phyloP scores from a whole-genome alignment of 2,888 invertebrate species.

The Agriopis leucophaearia region DNA sequence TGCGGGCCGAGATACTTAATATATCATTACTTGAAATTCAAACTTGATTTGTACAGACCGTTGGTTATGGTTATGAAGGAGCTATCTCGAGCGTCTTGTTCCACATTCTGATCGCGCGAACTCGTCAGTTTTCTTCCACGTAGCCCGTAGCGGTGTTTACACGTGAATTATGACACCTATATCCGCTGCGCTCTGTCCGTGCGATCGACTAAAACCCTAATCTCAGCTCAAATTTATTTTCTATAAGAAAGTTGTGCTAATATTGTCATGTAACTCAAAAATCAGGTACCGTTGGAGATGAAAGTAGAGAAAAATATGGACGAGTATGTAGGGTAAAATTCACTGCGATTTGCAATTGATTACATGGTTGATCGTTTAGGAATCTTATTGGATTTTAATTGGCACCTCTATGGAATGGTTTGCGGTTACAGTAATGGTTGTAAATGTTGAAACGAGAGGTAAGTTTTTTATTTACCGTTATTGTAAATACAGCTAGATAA shows the following conservation, averaged over 20 bases:
- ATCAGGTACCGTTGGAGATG: constrained; percentile 72
- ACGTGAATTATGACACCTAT: constrained; percentile 78
- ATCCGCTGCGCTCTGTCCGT: constrained; percentile 55
- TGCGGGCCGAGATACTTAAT: constrained; percentile 47
- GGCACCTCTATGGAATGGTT: constrained; percentile 46
- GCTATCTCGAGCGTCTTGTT: constrained; percentile 60
- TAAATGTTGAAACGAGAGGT: constrained; percentile 27
- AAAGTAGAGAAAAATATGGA: constrained; percentile 69
- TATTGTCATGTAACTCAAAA: constrained; percentile 43
- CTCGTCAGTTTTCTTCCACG: constrained; percentile 69
- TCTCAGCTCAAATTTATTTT: constrained; percentile 53
- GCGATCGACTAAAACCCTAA: constrained; percentile 51
- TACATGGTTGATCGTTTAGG: constrained; percentile 53
- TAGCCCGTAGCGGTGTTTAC: constrained; percentile 77
- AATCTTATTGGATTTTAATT: constrained; percentile 73
- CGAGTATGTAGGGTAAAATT: constrained; percentile 50
- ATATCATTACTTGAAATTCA: constrained; percentile 24
- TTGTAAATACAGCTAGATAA: constrained; percentile 25
- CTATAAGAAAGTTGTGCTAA: constrained; percentile 60
- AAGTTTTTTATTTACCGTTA: constrained; percentile 23
- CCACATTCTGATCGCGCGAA: constrained; percentile 61
- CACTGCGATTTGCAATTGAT: constrained; percentile 61
- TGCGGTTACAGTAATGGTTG: constrained; percentile 31
- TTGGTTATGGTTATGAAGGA: constrained; percentile 33
- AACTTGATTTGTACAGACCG: constrained; percentile 25